phyloP scores from a whole-genome alignment of 2,888 invertebrate species.

The Melitaea athalia region DNA sequence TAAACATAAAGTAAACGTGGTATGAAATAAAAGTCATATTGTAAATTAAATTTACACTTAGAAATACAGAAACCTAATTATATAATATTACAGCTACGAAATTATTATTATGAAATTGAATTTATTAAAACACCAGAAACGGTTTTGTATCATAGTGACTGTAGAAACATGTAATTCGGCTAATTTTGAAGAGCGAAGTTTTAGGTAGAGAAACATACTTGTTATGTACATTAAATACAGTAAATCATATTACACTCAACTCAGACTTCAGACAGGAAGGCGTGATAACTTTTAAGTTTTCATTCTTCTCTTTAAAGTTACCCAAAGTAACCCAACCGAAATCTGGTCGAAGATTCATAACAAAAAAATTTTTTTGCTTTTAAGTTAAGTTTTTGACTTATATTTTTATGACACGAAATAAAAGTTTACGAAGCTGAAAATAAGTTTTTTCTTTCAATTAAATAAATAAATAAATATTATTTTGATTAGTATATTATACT shows the following conservation, averaged over 20 bases:
- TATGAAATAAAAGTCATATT: no score
- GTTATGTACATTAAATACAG: slow-evolving; percentile 56
- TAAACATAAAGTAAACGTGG: no score
- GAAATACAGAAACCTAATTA: not conserved
- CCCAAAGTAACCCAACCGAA: not conserved
- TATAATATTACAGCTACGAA: not conserved
- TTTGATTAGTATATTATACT: no score
- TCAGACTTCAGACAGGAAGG: slow-evolving; percentile 26
- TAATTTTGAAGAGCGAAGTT: slow-evolving; percentile 50
- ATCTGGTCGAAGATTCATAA: no score
- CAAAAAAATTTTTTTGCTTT: no score
- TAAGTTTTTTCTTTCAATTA: no score
- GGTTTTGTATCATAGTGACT: slow-evolving; percentile 8
- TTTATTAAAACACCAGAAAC: not conserved
- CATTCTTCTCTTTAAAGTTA: not conserved
- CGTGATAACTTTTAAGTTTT: not conserved
- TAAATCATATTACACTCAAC: slow-evolving; percentile 53
- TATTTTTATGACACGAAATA: no score
- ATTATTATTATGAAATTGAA: not conserved
- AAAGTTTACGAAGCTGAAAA: no score
- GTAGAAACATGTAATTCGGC: slow-evolving; percentile 43
- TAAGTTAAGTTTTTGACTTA: no score
- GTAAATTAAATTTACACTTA: not conserved
- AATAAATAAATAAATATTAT: no score
- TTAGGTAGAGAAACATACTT: slow-evolving; percentile 49